Conservation (phyloP, 2,888 invertebrate genomes). For the Leistus spinibarbis region DNA sequence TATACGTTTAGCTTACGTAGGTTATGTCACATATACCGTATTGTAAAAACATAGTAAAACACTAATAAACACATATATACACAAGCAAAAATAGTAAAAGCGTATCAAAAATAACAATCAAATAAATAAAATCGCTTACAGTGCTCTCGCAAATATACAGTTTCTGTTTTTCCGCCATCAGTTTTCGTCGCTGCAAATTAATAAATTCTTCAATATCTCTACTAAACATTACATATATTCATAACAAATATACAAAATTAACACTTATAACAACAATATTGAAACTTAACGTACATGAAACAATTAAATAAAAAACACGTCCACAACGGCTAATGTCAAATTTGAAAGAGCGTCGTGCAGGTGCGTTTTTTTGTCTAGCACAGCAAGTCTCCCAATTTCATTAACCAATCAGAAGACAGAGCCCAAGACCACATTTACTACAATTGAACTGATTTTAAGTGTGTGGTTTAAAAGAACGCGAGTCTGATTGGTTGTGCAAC, state of each 20-base stretch:
- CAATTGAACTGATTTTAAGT: too few species aligned
- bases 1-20: neutral
- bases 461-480: too few species aligned
- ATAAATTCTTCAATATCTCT: slow-evolving; percentile 18
- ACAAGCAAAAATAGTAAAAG: neutral
- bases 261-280: neutral
- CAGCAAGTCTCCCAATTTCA: neutral
- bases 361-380: neutral
- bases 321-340: neutral
- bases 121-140: neutral
- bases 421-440: too few species aligned
- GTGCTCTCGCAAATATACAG: neutral
- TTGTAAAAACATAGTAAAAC: neutral
- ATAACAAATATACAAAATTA: neutral
- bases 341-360: neutral
- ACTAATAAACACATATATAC: neutral
- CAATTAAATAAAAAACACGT: slow-evolving; percentile 1
- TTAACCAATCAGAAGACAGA: too few species aligned
- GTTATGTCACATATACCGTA: neutral
- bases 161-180: slow-evolving; percentile 9
- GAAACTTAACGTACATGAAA: neutral
- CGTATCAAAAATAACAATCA: neutral
- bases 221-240: slow-evolving; percentile 12
- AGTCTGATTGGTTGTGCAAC: too few species aligned
- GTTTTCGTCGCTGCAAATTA: neutral